These are phyloP conservation scores for Myripristis jacobus DNA, from an alignment of 2,797 vertebrate species.

Conservation along the genomic window DNA sequence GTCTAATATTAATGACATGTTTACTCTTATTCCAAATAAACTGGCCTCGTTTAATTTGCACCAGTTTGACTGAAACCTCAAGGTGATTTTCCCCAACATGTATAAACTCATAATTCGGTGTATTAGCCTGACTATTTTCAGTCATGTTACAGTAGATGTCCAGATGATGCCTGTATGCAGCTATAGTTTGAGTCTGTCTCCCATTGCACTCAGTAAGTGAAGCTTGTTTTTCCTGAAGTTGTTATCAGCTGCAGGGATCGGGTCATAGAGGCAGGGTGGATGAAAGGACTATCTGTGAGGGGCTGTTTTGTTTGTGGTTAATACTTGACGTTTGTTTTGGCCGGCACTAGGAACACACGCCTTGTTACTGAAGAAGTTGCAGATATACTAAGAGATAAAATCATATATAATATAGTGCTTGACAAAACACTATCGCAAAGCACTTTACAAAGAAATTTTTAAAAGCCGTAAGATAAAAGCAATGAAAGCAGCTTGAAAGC, in stretches of 20 bases:
- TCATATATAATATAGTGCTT: background rate
- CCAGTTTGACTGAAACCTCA: no score
- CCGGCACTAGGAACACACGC: background rate
- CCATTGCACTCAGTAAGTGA: background rate
- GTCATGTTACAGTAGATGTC: no score
- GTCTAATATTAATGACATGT: no score
- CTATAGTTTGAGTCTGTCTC: no score
- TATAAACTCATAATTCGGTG: no score
- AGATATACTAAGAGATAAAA: background rate
- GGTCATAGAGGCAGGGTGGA: background rate
- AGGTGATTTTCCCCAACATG: no score
- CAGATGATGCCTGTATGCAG: no score
- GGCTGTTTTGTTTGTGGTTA: slow-evolving; percentile 21
- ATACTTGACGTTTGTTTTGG: slow-evolving; percentile 11
- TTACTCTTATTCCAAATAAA: no score
- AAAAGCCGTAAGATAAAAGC: no score
- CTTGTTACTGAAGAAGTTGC: background rate
- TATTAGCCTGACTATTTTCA: no score
- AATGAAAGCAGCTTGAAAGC: background rate
- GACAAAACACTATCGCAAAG: background rate
- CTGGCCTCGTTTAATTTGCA: no score
- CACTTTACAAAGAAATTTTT: background rate
- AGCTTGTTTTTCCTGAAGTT: background rate
- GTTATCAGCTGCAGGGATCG: slow-evolving; percentile 24
- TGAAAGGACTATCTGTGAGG: slow-evolving; percentile 36